A percentile compares a stretch with the other conserved stretches of the same genome.
phyloP scores from a whole-genome alignment of 2,888 invertebrate genomes.

The Spialia ferax region DNA sequence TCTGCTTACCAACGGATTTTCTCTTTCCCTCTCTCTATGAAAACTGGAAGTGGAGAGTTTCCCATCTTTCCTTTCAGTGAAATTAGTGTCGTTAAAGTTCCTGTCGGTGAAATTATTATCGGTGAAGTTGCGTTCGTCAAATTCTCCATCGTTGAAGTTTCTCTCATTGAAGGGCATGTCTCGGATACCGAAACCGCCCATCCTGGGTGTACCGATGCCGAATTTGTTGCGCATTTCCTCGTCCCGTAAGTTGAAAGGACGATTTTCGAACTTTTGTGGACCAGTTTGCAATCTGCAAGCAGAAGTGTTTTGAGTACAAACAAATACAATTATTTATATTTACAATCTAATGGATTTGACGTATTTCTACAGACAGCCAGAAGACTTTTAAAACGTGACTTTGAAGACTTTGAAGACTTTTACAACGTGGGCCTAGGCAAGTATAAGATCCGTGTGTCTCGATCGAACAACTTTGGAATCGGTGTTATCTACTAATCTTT shows the following conservation, averaged over 20 bases:
- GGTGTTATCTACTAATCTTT: too few relatives aligned
- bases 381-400: too few relatives aligned
- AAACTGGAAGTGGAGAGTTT: conserved; percentile 82
- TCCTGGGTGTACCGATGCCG: conserved; percentile 76
- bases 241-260: conserved; percentile 76
- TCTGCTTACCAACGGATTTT: conserved; percentile 79
- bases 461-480: too few relatives aligned
- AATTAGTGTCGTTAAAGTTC: conserved; percentile 61
- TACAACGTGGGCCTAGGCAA: too few relatives aligned
- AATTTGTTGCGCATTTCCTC: conserved; percentile 78
- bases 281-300: conserved; percentile 68
- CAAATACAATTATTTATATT: not conserved
- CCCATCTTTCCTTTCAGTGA: conserved; percentile 73
- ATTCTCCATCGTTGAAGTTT: conserved; percentile 76
- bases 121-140: conserved; percentile 73
- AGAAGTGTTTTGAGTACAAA: not conserved
- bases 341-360: too few relatives aligned
- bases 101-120: conserved; percentile 69
- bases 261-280: conserved; percentile 74
- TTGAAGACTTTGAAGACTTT: too few relatives aligned
- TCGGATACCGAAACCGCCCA: conserved; percentile 83
- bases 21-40: conserved; percentile 74
- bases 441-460: too few relatives aligned
- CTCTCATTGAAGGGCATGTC: conserved; percentile 78
- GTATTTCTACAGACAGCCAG: too few relatives aligned